Evolutionary conservation across 2,113 vertebrate genomes (phyloP).

Genomic region (Turdus rufiventris): DNA sequence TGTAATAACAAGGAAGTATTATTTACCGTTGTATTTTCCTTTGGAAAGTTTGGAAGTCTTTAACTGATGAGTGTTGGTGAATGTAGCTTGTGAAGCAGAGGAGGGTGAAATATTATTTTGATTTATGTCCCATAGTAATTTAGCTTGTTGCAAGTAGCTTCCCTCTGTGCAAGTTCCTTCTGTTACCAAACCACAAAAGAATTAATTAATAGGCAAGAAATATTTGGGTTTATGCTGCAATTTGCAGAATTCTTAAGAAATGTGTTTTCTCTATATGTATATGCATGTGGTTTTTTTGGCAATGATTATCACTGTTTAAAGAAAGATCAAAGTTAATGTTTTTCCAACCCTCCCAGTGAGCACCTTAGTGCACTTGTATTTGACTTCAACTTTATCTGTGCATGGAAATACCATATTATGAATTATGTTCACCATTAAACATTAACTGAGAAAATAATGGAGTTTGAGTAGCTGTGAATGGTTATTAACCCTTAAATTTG

Average conservation of each 20-base stretch:
- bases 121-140: not conserved
- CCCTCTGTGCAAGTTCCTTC: not conserved
- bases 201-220: constrained; percentile 16
- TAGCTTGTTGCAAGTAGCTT: not conserved
- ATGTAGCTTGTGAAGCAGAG: not conserved
- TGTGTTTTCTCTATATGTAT: not conserved
- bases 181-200: constrained; percentile 1
- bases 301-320: not conserved
- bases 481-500: not conserved
- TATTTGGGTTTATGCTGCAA: not conserved
- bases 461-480: not conserved
- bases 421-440: not conserved
- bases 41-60: not conserved
- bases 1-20: not conserved
- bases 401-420: not conserved
- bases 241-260: not conserved
- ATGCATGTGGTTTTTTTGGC: not conserved
- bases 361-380: not conserved
- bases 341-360: not conserved
- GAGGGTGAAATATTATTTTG: not conserved
- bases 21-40: not conserved
- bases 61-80: not conserved
- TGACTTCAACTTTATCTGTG: not conserved
- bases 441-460: not conserved
- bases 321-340: not conserved